phyloP scores from a whole-genome alignment of 2,888 invertebrate genomes.

The Pharmacophagus antenor region DNA sequence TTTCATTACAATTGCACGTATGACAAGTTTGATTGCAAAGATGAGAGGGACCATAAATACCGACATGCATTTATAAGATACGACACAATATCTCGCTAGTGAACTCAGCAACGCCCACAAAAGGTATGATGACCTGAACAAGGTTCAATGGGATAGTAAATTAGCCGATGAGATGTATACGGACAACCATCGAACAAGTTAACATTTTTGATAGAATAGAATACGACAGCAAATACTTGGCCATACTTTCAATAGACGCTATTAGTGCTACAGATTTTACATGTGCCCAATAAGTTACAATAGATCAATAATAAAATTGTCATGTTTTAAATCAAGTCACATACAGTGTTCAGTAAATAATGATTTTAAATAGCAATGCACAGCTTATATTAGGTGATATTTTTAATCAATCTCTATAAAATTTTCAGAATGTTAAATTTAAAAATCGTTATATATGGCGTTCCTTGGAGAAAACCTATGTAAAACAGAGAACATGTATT shows the following conservation, averaged over 20 bases:
- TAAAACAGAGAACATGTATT: too few species aligned
- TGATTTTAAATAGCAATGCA: neutral
- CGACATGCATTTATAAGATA: constrained; percentile 13
- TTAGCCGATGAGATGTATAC: constrained; percentile 64
- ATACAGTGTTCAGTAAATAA: neutral
- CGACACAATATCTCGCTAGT: constrained; percentile 57
- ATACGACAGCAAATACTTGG: constrained; percentile 42
- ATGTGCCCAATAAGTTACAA: neutral
- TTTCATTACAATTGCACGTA: constrained; percentile 6
- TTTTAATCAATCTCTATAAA: neutral
- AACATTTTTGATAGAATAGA: constrained; percentile 50
- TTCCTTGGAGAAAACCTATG: neutral
- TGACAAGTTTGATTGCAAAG: constrained; percentile 21
- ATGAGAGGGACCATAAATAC: constrained; percentile 9
- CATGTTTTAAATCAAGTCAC: neutral
- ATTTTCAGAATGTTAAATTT: neutral
- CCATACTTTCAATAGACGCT: constrained; percentile 49
- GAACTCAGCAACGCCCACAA: constrained; percentile 64
- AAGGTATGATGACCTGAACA: constrained; percentile 53
- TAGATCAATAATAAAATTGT: neutral
- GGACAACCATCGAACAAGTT: constrained; percentile 57
- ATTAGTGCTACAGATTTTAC: constrained; percentile 23
- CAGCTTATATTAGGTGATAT: neutral
- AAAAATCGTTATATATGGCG: neutral
- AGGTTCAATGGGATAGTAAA: constrained; percentile 59